Evolutionary conservation across 2,797 vertebrate genomes (phyloP).

Genomic region (Sphenodon punctatus): DNA sequence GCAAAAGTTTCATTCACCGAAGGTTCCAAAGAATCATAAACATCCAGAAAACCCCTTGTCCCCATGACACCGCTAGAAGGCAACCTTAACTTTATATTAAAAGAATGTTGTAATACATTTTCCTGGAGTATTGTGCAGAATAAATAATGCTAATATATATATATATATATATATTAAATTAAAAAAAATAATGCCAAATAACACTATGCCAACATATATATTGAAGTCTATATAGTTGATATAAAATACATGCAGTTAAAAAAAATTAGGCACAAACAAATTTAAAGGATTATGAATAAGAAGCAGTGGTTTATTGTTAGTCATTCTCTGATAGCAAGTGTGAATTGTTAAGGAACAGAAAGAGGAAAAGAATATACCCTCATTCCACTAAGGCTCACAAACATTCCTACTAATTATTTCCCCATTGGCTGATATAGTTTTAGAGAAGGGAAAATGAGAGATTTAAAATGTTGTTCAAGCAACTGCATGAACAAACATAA

Average conservation of each 20-base stretch:
- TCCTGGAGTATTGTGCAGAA: neutral
- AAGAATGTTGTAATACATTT: no score
- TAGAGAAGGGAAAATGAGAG: neutral
- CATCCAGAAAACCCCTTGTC: neutral
- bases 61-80: neutral
- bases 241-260: neutral
- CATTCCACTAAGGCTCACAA: neutral
- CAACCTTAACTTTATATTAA: neutral
- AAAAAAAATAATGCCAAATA: neutral
- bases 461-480: slow-evolving; percentile 38
- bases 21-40: neutral
- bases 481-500: slow-evolving; percentile 41
- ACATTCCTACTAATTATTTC: slow-evolving; percentile 6
- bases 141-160: neutral
- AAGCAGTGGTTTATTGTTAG: neutral
- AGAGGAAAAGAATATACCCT: slow-evolving; percentile 24
- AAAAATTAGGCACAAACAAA: neutral
- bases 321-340: neutral
- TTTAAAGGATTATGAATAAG: neutral
- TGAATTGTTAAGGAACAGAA: slow-evolving; percentile 2
- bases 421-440: neutral
- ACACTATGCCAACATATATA: neutral
- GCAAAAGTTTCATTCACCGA: neutral
- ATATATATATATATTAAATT: neutral
- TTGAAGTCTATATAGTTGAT: neutral